Evolutionary conservation across 2,888 invertebrate genomes (phyloP), one percentile per base, ranked within the genome.

Genomic region (Scaptomyza parva): DNA sequence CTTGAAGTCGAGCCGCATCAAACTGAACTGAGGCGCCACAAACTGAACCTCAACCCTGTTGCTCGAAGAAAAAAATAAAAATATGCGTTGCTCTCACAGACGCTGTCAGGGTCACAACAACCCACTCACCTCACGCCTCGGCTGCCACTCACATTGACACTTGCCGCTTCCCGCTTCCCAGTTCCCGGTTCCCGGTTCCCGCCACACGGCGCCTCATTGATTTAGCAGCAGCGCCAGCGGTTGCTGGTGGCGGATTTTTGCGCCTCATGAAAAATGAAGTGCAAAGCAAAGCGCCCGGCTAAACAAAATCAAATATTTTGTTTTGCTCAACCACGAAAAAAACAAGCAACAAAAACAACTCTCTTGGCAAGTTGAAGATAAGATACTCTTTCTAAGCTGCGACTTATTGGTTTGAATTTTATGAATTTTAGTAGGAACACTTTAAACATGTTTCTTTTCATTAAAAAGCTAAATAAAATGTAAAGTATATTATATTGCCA

Each of bases 291-390:
- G 52, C 70, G 60, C 45, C 48, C 63, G 47, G 84, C 84, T 81
- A 76, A 70, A 83, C 74, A 83, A 78, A 83, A 84, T 86, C 83
- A 84, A 84, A 86, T 83, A 80, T 83, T 86, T 86, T 80, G 69
- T 80, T 86, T 83, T 59, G 50, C 54, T 35, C 60, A 48, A 53
- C 40, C 47, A 58, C 61, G 44, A 48, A 43, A 40, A 22, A 54
- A 39, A 51, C 30, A 47, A 43, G 70, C 41, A 54, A 51, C 47
- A 35, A 47, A 40, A 71, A 45, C 45, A 68, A 17, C 24, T 20
- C 11, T 20, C 20, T 8, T 9, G n/a, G 9, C 2, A 33, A 9
- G 20, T 12, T 35, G 48, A 48, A 14, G 14, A 12, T 1, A 14
- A 17, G 4, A 35, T 48, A 48, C 35, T 6, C 35, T 48, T 22